Percentiles rank a stretch among this genome's conserved stretches.
phyloP scores from a whole-genome alignment of 2,797 vertebrate genomes.

The Oreortyx pictus region DNA sequence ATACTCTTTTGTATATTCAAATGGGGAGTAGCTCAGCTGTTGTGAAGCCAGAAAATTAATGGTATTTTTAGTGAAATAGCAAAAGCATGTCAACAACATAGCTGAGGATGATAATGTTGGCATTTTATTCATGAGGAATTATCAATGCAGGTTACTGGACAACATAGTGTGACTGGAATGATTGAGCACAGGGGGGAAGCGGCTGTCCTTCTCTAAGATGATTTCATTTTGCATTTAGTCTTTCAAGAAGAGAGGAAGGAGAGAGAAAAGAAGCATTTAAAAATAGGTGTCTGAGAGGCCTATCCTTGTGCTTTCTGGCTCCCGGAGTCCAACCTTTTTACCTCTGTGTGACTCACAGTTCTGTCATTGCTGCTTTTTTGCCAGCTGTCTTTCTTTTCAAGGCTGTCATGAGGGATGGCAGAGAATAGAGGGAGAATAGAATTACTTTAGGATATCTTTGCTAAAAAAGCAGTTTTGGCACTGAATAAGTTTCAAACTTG shows the following conservation, averaged over 20 bases:
- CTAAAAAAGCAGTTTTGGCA: background rate
- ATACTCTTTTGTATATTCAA: slow-evolving; percentile 84
- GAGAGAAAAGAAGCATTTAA: background rate
- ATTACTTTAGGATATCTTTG: background rate
- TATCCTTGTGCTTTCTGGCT: background rate
- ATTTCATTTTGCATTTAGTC: slow-evolving; percentile 75
- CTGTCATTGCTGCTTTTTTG: background rate
- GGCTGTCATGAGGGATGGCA: background rate
- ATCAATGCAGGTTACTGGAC: slow-evolving; percentile 81
- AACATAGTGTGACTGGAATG: slow-evolving; percentile 80
- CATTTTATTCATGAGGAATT: slow-evolving; percentile 84
- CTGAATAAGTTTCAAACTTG: background rate
- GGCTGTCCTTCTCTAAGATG: slow-evolving; percentile 58
- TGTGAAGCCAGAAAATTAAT: slow-evolving; percentile 85
- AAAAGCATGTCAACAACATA: slow-evolving; percentile 83
- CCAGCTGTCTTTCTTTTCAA: background rate
- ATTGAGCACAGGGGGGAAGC: slow-evolving; percentile 68
- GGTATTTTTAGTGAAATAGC: slow-evolving; percentile 82
- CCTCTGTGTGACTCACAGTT: background rate
- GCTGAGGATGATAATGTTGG: slow-evolving; percentile 79
- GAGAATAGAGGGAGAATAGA: background rate
- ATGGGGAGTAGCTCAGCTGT: slow-evolving; percentile 82
- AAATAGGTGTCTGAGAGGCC: background rate
- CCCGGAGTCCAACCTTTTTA: background rate
- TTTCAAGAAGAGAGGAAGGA: slow-evolving; percentile 35